phyloP scores from a whole-genome alignment of 2,888 invertebrate species.

The Agapostemon virescens region DNA sequence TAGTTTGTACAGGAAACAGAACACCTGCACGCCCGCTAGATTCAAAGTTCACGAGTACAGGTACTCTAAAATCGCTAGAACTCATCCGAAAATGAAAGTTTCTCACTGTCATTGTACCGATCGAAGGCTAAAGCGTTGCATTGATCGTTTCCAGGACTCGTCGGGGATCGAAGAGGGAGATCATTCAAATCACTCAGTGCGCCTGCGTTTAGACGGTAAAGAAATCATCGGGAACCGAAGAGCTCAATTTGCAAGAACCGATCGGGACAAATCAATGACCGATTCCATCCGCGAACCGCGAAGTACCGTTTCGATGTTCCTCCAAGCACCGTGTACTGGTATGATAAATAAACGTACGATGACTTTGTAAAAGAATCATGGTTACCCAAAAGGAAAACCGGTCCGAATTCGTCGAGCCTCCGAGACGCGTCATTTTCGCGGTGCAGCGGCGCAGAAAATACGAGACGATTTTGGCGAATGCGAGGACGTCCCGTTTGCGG shows the following conservation, averaged over 20 bases:
- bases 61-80: conserved; percentile 41
- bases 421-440: neutral
- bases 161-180: conserved; percentile 75
- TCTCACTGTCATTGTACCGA: too few species aligned
- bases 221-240: conserved; percentile 1
- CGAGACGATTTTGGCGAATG: neutral
- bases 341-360: conserved; percentile 57
- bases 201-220: conserved; percentile 73
- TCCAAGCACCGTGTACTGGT: conserved; percentile 57
- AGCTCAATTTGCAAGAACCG: neutral
- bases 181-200: conserved; percentile 78
- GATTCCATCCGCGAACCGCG: conserved; percentile 29
- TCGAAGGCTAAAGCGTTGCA: neutral
- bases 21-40: conserved; percentile 76
- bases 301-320: conserved; percentile 60
- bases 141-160: conserved; percentile 71
- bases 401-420: neutral
- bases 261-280: conserved; percentile 12
- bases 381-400: neutral
- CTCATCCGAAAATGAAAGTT: too few species aligned
- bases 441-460: neutral
- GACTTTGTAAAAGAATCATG: conserved; percentile 38
- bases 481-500: neutral
- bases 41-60: conserved; percentile 78
- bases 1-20: conserved; percentile 72